These are phyloP conservation scores for Aeoliscus strigatus DNA, from an alignment of 2,797 vertebrate species.

Conservation along the genomic window DNA sequence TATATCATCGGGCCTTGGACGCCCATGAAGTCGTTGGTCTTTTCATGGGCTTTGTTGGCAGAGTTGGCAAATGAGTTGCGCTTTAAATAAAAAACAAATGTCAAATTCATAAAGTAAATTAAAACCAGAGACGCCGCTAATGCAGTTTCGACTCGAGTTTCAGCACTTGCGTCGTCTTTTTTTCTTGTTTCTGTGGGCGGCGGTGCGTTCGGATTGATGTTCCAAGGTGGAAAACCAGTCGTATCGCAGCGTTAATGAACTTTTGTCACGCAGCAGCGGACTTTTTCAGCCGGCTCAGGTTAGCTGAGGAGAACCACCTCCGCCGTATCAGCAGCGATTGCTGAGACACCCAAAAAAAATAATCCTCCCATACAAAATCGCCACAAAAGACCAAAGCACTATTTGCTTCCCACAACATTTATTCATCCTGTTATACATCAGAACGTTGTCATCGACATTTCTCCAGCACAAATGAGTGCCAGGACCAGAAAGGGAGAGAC, in stretches of 20 bases:
- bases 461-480: slow-evolving; percentile 61
- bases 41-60: slow-evolving; percentile 13
- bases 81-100: slow-evolving; percentile 29
- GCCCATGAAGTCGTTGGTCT: background rate
- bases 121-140: slow-evolving; percentile 20
- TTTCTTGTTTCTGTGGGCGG: too few species aligned
- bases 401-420: slow-evolving; percentile 66
- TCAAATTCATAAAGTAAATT: slow-evolving; percentile 14
- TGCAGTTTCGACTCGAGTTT: slow-evolving; percentile 12
- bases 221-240: too few species aligned
- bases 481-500: slow-evolving; percentile 66
- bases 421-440: slow-evolving; percentile 69
- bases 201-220: too few species aligned
- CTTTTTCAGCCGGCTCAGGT: too few species aligned
- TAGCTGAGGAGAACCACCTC: slow-evolving; percentile 13
- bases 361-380: slow-evolving; percentile 44
- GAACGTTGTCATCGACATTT: slow-evolving; percentile 68
- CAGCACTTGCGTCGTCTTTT: slow-evolving; percentile 10
- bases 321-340: too few species aligned
- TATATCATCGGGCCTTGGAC: background rate
- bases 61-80: background rate
- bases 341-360: too few species aligned
- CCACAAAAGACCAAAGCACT: slow-evolving; percentile 59
- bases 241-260: too few species aligned
- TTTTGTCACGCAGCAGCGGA: too few species aligned